Base-by-base conservation (phyloP, 1,140 invertebrate species). In the Coptotermes formosanus region DNA sequence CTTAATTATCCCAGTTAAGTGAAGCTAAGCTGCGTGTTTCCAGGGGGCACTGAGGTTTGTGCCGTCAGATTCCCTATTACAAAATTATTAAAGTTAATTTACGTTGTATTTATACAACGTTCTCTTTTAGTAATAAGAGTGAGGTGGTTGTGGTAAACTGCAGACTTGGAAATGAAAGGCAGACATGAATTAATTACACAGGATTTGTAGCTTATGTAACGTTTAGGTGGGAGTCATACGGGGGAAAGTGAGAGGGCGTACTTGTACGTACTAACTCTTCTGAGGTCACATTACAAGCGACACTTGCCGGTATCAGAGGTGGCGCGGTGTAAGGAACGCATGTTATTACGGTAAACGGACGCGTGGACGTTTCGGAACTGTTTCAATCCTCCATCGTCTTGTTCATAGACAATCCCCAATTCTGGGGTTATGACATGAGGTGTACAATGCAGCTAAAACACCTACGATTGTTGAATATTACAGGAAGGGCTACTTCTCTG, bases 11-110 rank as follows among this genome's bases (percentile, higher is more conserved):
- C 4, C 0, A 55, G 52, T 55, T 8, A 21, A 55, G 2, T 75
- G 64, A 30, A 75, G 64, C 11, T 16, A 30, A 75, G 64, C 8
- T 75, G 64, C 30, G 16, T n/a, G 25, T 30, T 75, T 75, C 64
- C 25, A 30, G 64, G 3, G 14, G 64, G n/a, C 25, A 75, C 14
- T 0, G 7, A 8, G 9, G 64, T 30, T 30, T 75, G 25, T 9
- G n/a, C 64, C 8, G 64, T 30, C 6, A 75, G 14, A 75, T 30
- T 75, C 30, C n/a, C 64, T 25, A 75, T 75, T 75, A 75, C 14
- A 75, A 75, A 75, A 75, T 75, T 11, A 30, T 48, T 85, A 64
- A 82, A 43, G 44, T 86, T 87, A 43, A n/a, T 64, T 85, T 43
- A 75, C 2, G 45, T 75, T 82, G 21, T 23, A 85, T 85, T 82